A percentile compares a stretch with the other conserved stretches of the same genome.
These are phyloP conservation scores for Heliocidaris tuberculata DNA, from an alignment of 35 echinoderm and acorn worm genomes.

Conservation along the genomic window DNA sequence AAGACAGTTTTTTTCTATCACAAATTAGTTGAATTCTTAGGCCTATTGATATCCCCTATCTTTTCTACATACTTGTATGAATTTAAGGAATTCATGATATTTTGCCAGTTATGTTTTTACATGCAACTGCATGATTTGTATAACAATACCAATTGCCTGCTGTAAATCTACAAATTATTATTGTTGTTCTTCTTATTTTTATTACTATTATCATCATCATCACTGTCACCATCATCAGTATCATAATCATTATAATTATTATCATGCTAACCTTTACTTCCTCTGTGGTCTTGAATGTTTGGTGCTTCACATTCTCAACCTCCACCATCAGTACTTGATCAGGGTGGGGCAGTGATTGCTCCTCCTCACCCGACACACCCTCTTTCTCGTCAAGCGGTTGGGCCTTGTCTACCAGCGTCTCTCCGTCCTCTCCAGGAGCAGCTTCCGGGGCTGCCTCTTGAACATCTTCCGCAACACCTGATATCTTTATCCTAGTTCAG, in stretches of 20 bases:
- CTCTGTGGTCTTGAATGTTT: slow-evolving; percentile 72
- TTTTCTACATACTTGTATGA: too few relatives aligned
- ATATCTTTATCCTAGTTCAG: slow-evolving; percentile 34
- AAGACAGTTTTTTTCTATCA: too few relatives aligned
- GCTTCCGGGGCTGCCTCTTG: background rate
- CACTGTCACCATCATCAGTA: background rate
- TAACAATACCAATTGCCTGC: too few relatives aligned
- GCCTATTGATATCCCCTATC: too few relatives aligned
- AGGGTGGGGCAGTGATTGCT: background rate
- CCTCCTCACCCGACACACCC: background rate
- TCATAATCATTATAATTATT: too few relatives aligned
- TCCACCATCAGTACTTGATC: slow-evolving; percentile 81
- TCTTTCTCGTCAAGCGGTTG: background rate
- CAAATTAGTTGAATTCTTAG: too few relatives aligned
- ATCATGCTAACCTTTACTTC: slow-evolving; percentile 87
- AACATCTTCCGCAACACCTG: background rate
- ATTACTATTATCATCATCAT: background rate
- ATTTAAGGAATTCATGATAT: too few relatives aligned
- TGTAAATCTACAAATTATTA: too few relatives aligned
- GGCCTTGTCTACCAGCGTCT: background rate
- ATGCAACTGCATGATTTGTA: too few relatives aligned
- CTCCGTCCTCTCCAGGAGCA: background rate
- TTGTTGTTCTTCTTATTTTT: too few relatives aligned
- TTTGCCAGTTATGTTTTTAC: too few relatives aligned
- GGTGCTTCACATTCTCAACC: slow-evolving; percentile 83